These are phyloP conservation scores for Fabriciana adippe DNA, from an alignment of 2,888 invertebrate genomes.

Conservation along the genomic window DNA sequence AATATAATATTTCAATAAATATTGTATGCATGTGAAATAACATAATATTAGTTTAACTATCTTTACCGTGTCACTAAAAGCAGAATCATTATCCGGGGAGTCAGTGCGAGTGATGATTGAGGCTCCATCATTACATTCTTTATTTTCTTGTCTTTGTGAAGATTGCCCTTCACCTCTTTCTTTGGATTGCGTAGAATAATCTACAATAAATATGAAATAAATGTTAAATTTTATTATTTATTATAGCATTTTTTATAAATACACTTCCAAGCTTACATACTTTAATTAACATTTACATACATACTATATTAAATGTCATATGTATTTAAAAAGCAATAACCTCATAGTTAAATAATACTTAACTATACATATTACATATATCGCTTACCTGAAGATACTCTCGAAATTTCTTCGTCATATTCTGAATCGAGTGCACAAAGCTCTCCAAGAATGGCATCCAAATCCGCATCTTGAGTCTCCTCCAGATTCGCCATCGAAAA, in stretches of 20 bases:
- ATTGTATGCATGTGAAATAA: not conserved
- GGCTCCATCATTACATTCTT: slow-evolving; percentile 65
- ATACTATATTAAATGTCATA: not conserved
- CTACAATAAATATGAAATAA: slow-evolving; percentile 40
- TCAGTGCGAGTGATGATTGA: slow-evolving; percentile 86
- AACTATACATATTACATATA: not conserved
- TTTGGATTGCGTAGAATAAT: slow-evolving; percentile 55
- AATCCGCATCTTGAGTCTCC: slow-evolving; percentile 97
- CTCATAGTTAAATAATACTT: no score
- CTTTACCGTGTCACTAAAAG: slow-evolving; percentile 97
- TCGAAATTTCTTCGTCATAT: slow-evolving; percentile 82
- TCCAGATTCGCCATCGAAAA: slow-evolving; percentile 98
- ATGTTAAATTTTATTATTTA: not conserved
- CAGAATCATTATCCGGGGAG: slow-evolving; percentile 98
- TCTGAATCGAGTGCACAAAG: slow-evolving; percentile 93
- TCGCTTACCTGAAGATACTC: slow-evolving; percentile 68
- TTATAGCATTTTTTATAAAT: no score
- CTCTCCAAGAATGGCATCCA: slow-evolving; percentile 98
- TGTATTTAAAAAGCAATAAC: not conserved
- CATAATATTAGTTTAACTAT: no score
- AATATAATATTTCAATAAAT: no score
- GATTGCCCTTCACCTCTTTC: slow-evolving; percentile 53
- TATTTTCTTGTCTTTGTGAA: slow-evolving; percentile 56
- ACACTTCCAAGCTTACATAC: no score
- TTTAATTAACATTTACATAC: no score